Percentiles rank a stretch among this genome's conserved stretches.
These are phyloP conservation scores for Emydocephalus ijimae DNA, from an alignment of 2,113 vertebrate species.

Conservation along the genomic window DNA sequence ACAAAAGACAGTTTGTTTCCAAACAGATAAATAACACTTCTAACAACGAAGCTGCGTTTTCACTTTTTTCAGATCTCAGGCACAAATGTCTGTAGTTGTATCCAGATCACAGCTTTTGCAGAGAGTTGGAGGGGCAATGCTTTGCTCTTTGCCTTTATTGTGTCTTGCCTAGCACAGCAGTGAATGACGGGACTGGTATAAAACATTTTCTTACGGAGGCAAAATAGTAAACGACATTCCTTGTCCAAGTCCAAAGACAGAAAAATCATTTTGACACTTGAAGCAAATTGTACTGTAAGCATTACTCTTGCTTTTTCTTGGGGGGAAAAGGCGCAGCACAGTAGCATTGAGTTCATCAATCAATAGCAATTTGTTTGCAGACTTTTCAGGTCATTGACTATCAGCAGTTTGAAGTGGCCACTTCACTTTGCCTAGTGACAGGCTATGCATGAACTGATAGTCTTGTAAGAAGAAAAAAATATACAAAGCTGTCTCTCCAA, in stretches of 20 bases:
- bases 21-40: conserved; percentile 38
- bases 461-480: background rate
- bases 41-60: background rate
- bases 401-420: background rate
- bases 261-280: background rate
- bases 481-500: background rate
- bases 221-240: background rate
- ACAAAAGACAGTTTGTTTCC: conserved; percentile 61
- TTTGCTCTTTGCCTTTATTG: background rate
- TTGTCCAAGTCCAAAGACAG: background rate
- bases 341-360: background rate
- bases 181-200: background rate
- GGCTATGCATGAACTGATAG: background rate
- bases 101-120: background rate
- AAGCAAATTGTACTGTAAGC: background rate
- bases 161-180: background rate
- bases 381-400: background rate
- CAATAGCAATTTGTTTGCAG: background rate
- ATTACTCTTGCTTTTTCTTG: background rate
- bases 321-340: background rate
- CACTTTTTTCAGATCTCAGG: background rate
- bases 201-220: background rate
- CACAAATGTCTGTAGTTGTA: background rate
- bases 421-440: background rate
- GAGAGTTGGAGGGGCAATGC: background rate